A percentile compares a stretch with the other conserved stretches of the same genome.
Conservation (phyloP, 2,888 invertebrate species). For the Furcula furcula region DNA sequence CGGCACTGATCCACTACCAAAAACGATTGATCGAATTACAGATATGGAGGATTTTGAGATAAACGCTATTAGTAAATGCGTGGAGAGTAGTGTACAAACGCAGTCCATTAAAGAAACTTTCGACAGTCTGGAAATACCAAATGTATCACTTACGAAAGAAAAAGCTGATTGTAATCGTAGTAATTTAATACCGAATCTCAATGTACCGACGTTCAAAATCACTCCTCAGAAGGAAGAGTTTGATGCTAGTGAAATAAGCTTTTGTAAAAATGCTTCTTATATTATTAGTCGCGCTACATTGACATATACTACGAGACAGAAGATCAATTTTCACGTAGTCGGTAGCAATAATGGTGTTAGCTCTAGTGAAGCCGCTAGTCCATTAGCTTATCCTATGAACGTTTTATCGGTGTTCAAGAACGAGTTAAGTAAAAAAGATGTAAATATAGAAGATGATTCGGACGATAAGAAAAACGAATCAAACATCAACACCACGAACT, state of each 20-base stretch:
- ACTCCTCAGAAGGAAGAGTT: conserved; percentile 33
- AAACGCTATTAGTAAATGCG: conserved; percentile 28
- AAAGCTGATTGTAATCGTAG: conserved; percentile 43
- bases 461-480: conserved; percentile 29
- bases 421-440: conserved; percentile 39
- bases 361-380: conserved; percentile 46
- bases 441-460: conserved; percentile 20
- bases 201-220: conserved; percentile 38
- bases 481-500: conserved; percentile 29
- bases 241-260: conserved; percentile 33
- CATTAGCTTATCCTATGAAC: conserved; percentile 59
- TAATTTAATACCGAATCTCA: conserved; percentile 49
- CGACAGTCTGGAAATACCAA: conserved; percentile 70
- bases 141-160: conserved; percentile 63
- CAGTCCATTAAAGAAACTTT: conserved; percentile 43
- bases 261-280: conserved; percentile 50
- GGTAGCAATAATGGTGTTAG: conserved; percentile 43
- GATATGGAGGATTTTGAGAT: conserved; percentile 39
- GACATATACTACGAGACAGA: conserved; percentile 66
- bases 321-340: conserved; percentile 66
- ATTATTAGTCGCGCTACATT: conserved; percentile 63
- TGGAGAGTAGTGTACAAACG: conserved; percentile 37
- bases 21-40: conserved; percentile 40
- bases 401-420: conserved; percentile 65
- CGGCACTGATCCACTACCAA: conserved; percentile 40